A percentile compares a stretch with the other conserved stretches of the same genome.
Evolutionary conservation across 2,888 invertebrate genomes (phyloP).

Genomic region (Platycheirus albimanus): DNA sequence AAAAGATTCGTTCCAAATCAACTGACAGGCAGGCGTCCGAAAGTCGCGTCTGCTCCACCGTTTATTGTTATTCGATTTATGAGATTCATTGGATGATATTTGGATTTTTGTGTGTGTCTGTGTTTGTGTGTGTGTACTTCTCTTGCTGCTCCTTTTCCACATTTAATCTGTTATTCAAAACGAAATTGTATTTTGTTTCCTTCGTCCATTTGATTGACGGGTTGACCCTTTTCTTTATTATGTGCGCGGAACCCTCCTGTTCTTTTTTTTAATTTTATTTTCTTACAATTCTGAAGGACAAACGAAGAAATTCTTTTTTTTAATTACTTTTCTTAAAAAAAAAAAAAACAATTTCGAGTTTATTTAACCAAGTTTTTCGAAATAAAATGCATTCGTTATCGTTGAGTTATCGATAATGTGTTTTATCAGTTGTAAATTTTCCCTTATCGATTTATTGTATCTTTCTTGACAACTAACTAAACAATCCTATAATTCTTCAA

Average conservation of each 20-base stretch:
- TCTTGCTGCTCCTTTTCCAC: constrained; percentile 5
- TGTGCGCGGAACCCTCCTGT: neutral
- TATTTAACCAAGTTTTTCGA: constrained; percentile 35
- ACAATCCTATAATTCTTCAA: constrained; percentile 39
- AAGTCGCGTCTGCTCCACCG: constrained; percentile 63
- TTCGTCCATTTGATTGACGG: constrained; percentile 65
- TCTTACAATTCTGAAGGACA: neutral
- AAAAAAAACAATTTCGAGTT: constrained; percentile 21
- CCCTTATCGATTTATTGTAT: constrained; percentile 62
- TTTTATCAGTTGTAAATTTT: constrained; percentile 60
- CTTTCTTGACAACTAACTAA: constrained; percentile 60
- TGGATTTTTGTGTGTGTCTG: too few species aligned
- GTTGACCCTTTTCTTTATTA: constrained; percentile 50
- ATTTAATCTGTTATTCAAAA: constrained; percentile 39
- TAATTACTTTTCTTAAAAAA: constrained; percentile 52
- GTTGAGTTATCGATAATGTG: constrained; percentile 59
- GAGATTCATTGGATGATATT: constrained; percentile 68
- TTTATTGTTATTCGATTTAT: constrained; percentile 61
- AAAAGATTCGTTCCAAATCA: constrained; percentile 63
- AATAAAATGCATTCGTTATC: constrained; percentile 36
- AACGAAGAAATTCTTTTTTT: constrained; percentile 29
- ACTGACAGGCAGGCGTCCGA: constrained; percentile 66
- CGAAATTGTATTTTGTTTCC: constrained; percentile 37
- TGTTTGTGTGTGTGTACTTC: too few species aligned
- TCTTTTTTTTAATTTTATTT: neutral